Evolutionary conservation across 2,888 invertebrate species (phyloP), one percentile per base, ranked within the genome.

Genomic region (Andrena fulva): DNA sequence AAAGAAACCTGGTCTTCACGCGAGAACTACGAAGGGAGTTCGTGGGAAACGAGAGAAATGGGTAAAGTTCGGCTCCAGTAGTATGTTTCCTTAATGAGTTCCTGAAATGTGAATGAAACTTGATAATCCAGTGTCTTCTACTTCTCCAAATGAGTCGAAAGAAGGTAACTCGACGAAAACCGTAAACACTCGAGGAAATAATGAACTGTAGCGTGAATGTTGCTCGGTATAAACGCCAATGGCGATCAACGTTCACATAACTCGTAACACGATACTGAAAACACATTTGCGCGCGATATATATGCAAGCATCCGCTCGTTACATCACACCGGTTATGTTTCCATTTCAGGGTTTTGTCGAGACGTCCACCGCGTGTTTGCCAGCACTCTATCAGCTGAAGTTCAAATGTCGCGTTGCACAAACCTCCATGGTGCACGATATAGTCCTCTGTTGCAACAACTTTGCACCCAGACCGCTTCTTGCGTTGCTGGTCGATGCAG

Each of bases 1-100:
- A 33, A 42, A 42, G 42, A 70, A 77, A 70, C 50, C 8, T 56
- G 50, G 56, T 54, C 59, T 54, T 74, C 72, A 6, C 42, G 42
- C 12, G 31, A 31, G 52, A 66, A 59, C 20, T 48, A 31, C 31
- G 10, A n/a, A 24, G 20, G 10, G n/a, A n/a, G 29, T 6, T 24
- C 10, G 12, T 33, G 8, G 64, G 16, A 42, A 50, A 27, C 31
- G 16, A 27, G 20, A 69, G 10, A 80, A 60, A 70, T 50, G 5
- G 70, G 52, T 69, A 70, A 79, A 69, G 24, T 70, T 64, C 20
- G n/a, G 31, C 31, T 42, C 0, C 2, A 20, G 10, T 33, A 42
- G 50, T 54, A 52, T 33, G 5, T 10, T 64, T 48, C 48, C 24
- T 10, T 74, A 74, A 77, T 27, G 64, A 59, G 31, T 16, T 33